Evolutionary conservation across 2,113 vertebrate species (phyloP), one percentile per base, ranked within the genome.

Genomic region (Anthoscopus minutus): DNA sequence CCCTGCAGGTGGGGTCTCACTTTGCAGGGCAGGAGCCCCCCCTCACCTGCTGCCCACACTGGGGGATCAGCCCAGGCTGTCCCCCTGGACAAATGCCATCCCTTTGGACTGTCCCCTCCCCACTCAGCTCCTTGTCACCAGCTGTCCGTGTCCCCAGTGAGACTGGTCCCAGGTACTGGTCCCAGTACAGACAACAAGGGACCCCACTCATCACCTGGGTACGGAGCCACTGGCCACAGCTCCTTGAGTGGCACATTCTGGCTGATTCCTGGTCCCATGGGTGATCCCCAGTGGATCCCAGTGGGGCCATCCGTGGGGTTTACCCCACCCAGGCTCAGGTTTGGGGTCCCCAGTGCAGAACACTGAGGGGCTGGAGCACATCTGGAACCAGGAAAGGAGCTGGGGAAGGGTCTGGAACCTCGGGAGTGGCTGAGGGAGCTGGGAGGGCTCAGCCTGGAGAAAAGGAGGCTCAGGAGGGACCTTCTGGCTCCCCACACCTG

Each of bases 181-280:
- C 50, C 53, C 66, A 47, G 53, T 13, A 7, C 3, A 4, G 45
- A 9, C 38, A 6, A 44, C 18, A 4, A 3, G 62, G 57, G n/a
- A 16, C 50, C 15, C 60, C 42, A 2, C 33, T 10, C 3, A 2
- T 9, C 25, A 7, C 19, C 16, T 1, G 2, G 67, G 4, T 6
- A 14, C 6, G 1, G 11, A 54, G 54, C 47, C 16, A 0, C 3
- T 21, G 64, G 12, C 42, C 37, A 21, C 42, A 8, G 1, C 18
- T 17, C 66, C 33, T 10, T 2, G 8, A 45, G n/a, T 9, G 45
- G 17, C 8, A 20, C 45, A 0, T 10, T 6, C 31, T 4, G 12
- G 14, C 20, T 5, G 1, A 6, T 19, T 10, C 37, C 50, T 17
- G 9, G 1, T 6, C 37, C 67, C 20, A 6, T 3, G 4, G 28